Conservation (phyloP, 2,888 invertebrate genomes). For the Scotopteryx bipunctaria region DNA sequence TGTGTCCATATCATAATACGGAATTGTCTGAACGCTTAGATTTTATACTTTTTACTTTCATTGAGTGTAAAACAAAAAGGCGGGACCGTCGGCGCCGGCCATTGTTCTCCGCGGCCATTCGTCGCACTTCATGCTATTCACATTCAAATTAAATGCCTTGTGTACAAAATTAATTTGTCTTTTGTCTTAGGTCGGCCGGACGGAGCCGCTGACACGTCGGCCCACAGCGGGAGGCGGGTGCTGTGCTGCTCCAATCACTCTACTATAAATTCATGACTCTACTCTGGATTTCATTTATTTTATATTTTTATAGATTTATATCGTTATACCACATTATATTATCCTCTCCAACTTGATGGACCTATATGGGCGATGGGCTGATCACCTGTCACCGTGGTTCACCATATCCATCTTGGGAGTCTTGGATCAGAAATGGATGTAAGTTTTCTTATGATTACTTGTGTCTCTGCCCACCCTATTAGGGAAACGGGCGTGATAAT, state of each 20-base stretch:
- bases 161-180: slow-evolving; percentile 84
- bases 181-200: slow-evolving; percentile 74
- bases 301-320: too few species aligned
- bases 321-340: too few species aligned
- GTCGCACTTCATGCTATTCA: slow-evolving; percentile 84
- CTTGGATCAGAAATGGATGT: too few species aligned
- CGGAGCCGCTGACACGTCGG: slow-evolving; percentile 68
- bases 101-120: slow-evolving; percentile 81
- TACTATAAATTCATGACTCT: too few species aligned
- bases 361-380: too few species aligned
- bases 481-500: too few species aligned
- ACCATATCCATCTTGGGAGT: too few species aligned
- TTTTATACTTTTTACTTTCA: slow-evolving; percentile 79
- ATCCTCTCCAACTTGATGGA: too few species aligned
- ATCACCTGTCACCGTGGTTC: too few species aligned
- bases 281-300: too few species aligned
- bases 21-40: slow-evolving; percentile 79
- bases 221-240: slow-evolving; percentile 66
- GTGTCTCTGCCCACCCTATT: too few species aligned
- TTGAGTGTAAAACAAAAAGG: slow-evolving; percentile 77
- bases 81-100: slow-evolving; percentile 76
- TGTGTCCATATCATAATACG: slow-evolving; percentile 82
- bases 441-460: too few species aligned
- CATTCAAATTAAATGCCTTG: slow-evolving; percentile 83
- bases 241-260: slow-evolving; percentile 4